These are phyloP conservation scores for Phrynocephalus forsythii DNA, from an alignment of 2,797 vertebrate species.

Conservation along the genomic window DNA sequence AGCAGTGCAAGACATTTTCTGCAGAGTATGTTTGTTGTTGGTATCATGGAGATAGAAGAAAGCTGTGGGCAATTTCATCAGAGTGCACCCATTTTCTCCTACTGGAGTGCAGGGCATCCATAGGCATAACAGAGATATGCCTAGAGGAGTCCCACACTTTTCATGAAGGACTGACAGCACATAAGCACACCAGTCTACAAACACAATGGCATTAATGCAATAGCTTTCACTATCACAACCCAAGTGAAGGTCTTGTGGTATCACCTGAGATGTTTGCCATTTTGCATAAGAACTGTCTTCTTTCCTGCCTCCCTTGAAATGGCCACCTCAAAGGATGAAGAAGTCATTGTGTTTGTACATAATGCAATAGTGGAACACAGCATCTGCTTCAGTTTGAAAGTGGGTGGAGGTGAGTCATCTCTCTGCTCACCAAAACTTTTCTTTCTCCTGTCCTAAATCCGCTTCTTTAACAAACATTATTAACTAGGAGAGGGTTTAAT, in stretches of 20 bases:
- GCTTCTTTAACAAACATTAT: neutral
- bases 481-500: neutral
- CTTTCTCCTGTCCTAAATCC: neutral
- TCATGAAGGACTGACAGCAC: too few species aligned
- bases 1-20: neutral
- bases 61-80: neutral
- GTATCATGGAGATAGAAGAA: neutral
- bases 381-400: slow-evolving; percentile 5
- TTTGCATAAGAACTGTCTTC: neutral
- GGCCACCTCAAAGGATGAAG: neutral
- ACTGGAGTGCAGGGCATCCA: neutral
- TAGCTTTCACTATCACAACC: neutral
- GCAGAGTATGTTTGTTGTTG: neutral
- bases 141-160: neutral
- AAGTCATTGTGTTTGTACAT: neutral
- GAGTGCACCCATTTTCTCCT: neutral
- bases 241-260: neutral
- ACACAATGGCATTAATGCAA: neutral
- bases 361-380: neutral
- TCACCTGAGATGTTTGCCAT: neutral
- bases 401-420: neutral
- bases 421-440: slow-evolving; percentile 2
- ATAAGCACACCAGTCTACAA: neutral
- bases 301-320: neutral
- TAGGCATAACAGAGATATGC: neutral